Conservation (phyloP, 2,113 vertebrate genomes). For the Triplophysa siluroides region DNA sequence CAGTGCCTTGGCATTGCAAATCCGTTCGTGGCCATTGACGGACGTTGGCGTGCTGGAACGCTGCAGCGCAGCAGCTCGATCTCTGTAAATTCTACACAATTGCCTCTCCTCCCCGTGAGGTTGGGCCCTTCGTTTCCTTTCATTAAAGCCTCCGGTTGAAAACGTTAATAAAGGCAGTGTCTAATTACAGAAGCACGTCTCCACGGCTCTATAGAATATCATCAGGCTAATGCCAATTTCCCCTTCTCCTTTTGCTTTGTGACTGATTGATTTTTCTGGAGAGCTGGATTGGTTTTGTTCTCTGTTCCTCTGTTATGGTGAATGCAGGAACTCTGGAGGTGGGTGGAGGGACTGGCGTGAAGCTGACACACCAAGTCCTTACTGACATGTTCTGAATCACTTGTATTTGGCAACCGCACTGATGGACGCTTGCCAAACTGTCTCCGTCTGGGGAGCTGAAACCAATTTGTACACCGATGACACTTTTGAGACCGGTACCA, state of each 20-base stretch:
- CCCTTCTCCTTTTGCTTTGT: constrained; percentile 14
- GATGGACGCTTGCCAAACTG: constrained; percentile 40
- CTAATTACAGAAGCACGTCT: constrained; percentile 52
- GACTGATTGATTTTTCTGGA: constrained; percentile 35
- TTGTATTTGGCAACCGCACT: constrained; percentile 36
- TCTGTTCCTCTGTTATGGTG: constrained; percentile 5
- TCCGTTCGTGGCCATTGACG: constrained; percentile 51
- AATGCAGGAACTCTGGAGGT: constrained; percentile 13
- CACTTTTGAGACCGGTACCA: constrained; percentile 19
- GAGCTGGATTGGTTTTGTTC: constrained; percentile 19
- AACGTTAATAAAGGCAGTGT: constrained; percentile 49
- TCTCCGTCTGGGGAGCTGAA: constrained; percentile 22
- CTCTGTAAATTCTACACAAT: constrained; percentile 31
- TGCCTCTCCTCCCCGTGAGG: constrained; percentile 27
- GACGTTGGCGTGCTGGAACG: constrained; percentile 44
- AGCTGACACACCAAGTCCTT: constrained; percentile 14
- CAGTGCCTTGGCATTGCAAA: constrained; percentile 53
- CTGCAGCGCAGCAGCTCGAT: constrained; percentile 31
- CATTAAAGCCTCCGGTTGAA: constrained; percentile 47
- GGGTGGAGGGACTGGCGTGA: neutral
- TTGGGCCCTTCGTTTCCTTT: constrained; percentile 50
- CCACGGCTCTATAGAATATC: constrained; percentile 47
- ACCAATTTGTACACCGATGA: constrained; percentile 47
- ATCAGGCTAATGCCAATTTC: constrained; percentile 35
- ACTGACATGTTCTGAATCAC: constrained; percentile 38